Evolutionary conservation across 2,113 vertebrate genomes (phyloP), one percentile per base, ranked within the genome.

Genomic region (Ondatra zibethicus): DNA sequence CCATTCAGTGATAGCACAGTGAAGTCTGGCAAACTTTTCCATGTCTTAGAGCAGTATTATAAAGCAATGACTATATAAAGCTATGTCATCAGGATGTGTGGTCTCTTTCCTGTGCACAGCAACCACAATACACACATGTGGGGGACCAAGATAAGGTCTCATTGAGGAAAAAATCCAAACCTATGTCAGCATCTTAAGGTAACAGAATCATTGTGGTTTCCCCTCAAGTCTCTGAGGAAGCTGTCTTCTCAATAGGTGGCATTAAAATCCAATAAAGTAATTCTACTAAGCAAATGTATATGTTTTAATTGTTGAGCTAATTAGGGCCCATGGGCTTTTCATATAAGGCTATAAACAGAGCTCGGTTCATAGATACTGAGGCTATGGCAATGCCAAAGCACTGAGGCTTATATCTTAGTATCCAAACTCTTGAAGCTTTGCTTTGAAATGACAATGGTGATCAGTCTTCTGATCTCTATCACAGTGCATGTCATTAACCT

Each of bases 261-360:
- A 76, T 90, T 93, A 84, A 93, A 92, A 89, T 94, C 39, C 9
- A 73, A 81, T 76, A 66, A 94, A 68, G 45, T 47, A 88, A 92
- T 94, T 93, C 66, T 93, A 63, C 19, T 23, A 85, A 76, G 1
- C 47, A 75, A 19, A 75, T 31, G n/a, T 76, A 85, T 1, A 61
- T 65, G 36, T 4, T 80, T 93, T 94, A 63, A 89, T 94, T 45
- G 85, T 36, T 16, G 65, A 95, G 13, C 29, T 92, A 61, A 92
- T 63, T 31, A 42, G 31, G 10, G 13, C 27, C 58, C 47, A 8
- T 82, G 42, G 25, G 9, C 47, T 89, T 94, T 78, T 63, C 45
- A 50, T 16, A 76, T 1, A 31, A 12, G 33, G 84, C 92, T 61
- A 81, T 27, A 92, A 13, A 70, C 29, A 45, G 29, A 81, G 39